Evolutionary conservation across 1,140 invertebrate species (phyloP), one percentile per base, ranked within the genome.

Genomic region (Leptinotarsa texana): DNA sequence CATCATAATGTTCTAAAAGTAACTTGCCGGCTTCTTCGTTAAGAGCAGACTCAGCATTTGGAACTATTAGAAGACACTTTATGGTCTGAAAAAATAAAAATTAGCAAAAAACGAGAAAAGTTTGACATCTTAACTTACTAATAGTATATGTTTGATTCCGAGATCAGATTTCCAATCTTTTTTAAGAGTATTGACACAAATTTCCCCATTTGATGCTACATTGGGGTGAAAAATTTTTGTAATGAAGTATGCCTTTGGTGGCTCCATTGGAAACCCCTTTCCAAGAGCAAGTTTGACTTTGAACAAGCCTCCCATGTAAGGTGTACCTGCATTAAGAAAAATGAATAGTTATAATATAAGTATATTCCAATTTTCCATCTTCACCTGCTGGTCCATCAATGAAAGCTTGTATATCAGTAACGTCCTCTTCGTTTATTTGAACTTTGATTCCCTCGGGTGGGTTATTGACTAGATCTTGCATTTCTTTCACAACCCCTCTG

Each of bases 211-310:
- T 80, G 90, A 90, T 13, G 96, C 93, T 80, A 98, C 96, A 90
- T 99, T 98, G 47, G 97, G 97, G 87, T 98, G 97, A 88, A 99
- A 99, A 81, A 99, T 97, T 90, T 96, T 97, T 69, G 97, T 99
- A 47, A 97, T 87, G 85, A 99, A 98, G 87, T 92, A 97, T 61
- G 96, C 97, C 87, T 97, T 98, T 21, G 97, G 97, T 78, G 97
- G 96, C 81, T 92, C 90, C 80, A 93, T 89, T 22, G 97, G 97
- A 87, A 97, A 98, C 85, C 96, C 95, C 88, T 97, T 97, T 3
- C 95, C 94, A 13, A 99, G 88, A 73, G 93, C 92, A 76, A 98
- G 86, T 87, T 97, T 97, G 72, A 99, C 93, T 85, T 92, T 92
- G 84, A 98, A 97, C 75, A 92, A 87, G 47, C 96, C 95, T 72